Evolutionary conservation across 2,797 vertebrate genomes (phyloP), one percentile per base, ranked within the genome.

Genomic region (Clarias laeviceps): DNA sequence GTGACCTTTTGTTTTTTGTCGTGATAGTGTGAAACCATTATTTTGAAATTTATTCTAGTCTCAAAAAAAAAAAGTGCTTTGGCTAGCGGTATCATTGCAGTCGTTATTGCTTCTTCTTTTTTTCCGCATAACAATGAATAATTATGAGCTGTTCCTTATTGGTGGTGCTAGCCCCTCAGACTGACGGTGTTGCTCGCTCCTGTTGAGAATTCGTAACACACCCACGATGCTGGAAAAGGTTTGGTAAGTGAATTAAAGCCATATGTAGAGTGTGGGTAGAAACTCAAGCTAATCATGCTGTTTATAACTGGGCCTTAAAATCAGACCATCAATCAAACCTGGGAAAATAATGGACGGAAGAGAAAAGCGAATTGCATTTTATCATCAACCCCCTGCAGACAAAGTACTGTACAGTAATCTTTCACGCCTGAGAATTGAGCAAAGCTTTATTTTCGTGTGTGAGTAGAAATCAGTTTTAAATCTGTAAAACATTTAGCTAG

Each of bases 191-290:
- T 73, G 68, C 74, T 86, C 61, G 54, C 69, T 82, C 32, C 54
- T 27, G 40, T 34, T 61, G 73, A 68, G 69, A 77, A 78, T 40
- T 77, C 66, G 57, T 77, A 68, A 82, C 78, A 76, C 81, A 82
- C 27, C 20, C 50, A 80, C 78, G 50, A 64, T 84, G 82, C 80
- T 79, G 84, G 40, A 66, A 83, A 85, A 81, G 65, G 68, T 70
- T 84, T 1, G 57, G 80, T 69, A 85, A 85, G 83, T 83, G 77
- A 89, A 87, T 87, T 86, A 87, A 90, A 90, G 89, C 88, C 89
- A 90, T 86, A 88, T 68, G 72, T 79, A 79, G 14, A 32, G 78
- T 17, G 76, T 73, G 57, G 80, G 72, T 59, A 85, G 82, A 72
- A 84, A 82, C 70, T 78, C 50, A 85, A 86, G 86, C 80, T 57